A percentile compares a stretch with the other conserved stretches of the same genome.
These are phyloP conservation scores for Diplodus sargus DNA, from an alignment of 2,797 vertebrate species.

Conservation along the genomic window DNA sequence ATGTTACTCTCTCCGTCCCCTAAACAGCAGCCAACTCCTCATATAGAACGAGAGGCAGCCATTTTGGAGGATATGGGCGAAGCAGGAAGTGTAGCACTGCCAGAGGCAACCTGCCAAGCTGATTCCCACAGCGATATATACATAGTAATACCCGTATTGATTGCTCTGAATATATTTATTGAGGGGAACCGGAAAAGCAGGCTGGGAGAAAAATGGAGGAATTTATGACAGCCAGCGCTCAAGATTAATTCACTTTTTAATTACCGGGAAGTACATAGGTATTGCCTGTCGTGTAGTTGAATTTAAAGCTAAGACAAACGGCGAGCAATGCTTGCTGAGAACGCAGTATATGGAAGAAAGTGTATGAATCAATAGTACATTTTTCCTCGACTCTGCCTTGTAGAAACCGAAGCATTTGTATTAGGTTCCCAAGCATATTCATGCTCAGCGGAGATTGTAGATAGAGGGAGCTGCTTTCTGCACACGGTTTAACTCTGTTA, in stretches of 20 bases:
- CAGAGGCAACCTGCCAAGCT: conserved; percentile 60
- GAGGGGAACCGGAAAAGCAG: conserved; percentile 40
- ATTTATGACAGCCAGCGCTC: conserved; percentile 70
- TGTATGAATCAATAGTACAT: conserved; percentile 70
- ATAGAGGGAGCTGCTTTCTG: conserved; percentile 26
- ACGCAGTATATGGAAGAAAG: conserved; percentile 64
- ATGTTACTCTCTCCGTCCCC: conserved; percentile 27
- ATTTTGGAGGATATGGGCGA: conserved; percentile 49
- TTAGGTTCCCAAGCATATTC: conserved; percentile 33
- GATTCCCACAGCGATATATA: conserved; percentile 64
- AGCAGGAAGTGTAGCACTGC: conserved; percentile 51
- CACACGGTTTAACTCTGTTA: conserved; percentile 20
- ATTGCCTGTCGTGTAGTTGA: conserved; percentile 69
- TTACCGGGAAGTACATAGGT: conserved; percentile 75
- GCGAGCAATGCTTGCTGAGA: conserved; percentile 71
- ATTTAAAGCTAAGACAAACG: conserved; percentile 74
- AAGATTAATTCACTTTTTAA: conserved; percentile 81
- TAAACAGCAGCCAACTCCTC: conserved; percentile 42
- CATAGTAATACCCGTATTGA: conserved; percentile 71
- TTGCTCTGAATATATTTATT: conserved; percentile 68
- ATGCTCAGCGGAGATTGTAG: conserved; percentile 10
- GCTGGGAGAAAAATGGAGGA: conserved; percentile 50
- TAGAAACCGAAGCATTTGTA: conserved; percentile 37
- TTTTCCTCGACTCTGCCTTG: conserved; percentile 57
- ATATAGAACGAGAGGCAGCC: conserved; percentile 47